phyloP scores from a whole-genome alignment of 2,888 invertebrate species.

The Troides helena region DNA sequence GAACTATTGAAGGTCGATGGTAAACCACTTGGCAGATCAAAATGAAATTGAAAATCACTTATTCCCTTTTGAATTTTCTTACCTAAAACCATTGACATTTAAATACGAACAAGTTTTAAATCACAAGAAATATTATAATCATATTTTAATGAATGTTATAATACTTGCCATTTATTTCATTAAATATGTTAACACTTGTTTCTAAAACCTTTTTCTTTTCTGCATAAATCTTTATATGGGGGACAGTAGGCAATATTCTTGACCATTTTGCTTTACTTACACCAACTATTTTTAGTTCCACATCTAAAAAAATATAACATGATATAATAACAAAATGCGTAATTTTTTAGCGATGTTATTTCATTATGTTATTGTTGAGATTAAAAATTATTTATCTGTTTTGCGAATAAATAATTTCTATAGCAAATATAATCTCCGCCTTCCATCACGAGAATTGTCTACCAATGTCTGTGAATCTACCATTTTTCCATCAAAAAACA shows the following conservation, averaged over 20 bases:
- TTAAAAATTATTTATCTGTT: no score
- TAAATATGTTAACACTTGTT: constrained; percentile 52
- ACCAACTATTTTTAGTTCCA: constrained; percentile 59
- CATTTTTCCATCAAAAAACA: no score
- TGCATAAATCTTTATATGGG: constrained; percentile 65
- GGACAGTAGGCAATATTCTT: constrained; percentile 58
- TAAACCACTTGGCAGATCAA: constrained; percentile 58
- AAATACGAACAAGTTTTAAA: neutral
- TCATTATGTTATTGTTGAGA: no score
- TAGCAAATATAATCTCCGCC: no score
- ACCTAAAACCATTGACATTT: constrained; percentile 43
- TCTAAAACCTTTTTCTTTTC: constrained; percentile 56
- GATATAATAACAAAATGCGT: neutral
- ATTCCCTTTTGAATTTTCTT: constrained; percentile 51
- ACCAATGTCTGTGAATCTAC: no score
- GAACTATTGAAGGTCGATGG: constrained; percentile 64
- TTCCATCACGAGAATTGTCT: no score
- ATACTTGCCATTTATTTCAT: constrained; percentile 43
- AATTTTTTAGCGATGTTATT: no score
- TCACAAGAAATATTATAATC: neutral
- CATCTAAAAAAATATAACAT: constrained; percentile 44
- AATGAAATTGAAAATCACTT: constrained; percentile 61
- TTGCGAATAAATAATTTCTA: no score
- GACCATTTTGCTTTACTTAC: constrained; percentile 64
- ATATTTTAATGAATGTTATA: constrained; percentile 24